phyloP scores from a whole-genome alignment of 1,140 invertebrate species.

The Zaprionus ornatus region DNA sequence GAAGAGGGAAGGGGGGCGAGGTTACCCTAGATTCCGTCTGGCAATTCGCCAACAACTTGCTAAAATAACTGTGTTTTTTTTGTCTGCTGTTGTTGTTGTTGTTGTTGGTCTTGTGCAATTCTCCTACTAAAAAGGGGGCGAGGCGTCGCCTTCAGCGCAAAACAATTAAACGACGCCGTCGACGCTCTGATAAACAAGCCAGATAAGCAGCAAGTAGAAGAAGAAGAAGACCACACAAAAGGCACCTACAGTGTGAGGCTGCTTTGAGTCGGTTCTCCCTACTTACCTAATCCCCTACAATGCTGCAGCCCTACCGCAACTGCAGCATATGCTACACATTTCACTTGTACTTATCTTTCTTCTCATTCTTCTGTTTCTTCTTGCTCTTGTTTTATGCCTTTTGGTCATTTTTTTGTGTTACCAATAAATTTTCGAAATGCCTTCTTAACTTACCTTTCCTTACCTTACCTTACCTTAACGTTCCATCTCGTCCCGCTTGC shows the following conservation, averaged over 20 bases:
- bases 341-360: constrained; percentile 27
- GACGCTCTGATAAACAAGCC: constrained; percentile 69
- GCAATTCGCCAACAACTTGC: constrained; percentile 72
- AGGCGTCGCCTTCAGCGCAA: constrained; percentile 61
- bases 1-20: neutral
- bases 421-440: constrained; percentile 77
- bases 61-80: constrained; percentile 64
- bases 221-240: constrained; percentile 58
- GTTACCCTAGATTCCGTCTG: constrained; percentile 74
- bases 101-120: constrained; percentile 43
- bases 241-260: neutral
- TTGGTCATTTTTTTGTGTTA: constrained; percentile 45
- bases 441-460: constrained; percentile 60
- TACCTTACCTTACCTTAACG: constrained; percentile 27
- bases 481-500: neutral
- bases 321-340: constrained; percentile 68
- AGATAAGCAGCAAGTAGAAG: constrained; percentile 53
- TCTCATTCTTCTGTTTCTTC: constrained; percentile 20
- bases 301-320: constrained; percentile 11
- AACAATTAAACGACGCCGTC: constrained; percentile 76
- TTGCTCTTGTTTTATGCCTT: constrained; percentile 16
- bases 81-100: neutral
- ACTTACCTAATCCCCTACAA: neutral
- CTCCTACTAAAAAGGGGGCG: constrained; percentile 50
- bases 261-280: constrained; percentile 12